phyloP scores from a whole-genome alignment of 2,888 invertebrate genomes.

The Heliconius sara region DNA sequence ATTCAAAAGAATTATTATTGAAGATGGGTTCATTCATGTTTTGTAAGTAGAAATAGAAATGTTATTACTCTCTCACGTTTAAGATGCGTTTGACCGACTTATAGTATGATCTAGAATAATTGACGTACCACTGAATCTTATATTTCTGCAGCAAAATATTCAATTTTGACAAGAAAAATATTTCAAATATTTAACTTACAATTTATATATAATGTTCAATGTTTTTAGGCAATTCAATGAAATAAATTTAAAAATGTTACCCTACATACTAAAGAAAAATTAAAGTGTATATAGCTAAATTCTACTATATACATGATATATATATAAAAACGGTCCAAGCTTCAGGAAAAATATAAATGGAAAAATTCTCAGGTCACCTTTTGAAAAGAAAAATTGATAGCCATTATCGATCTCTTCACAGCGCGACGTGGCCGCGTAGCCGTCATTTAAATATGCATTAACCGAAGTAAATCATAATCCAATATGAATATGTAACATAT shows the following conservation, averaged over 20 bases:
- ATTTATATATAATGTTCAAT: too few species aligned
- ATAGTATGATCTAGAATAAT: too few species aligned
- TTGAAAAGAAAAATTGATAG: not conserved
- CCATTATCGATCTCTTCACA: not conserved
- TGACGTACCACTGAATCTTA: too few species aligned
- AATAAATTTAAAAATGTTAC: too few species aligned
- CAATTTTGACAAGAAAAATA: too few species aligned
- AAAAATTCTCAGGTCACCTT: not conserved
- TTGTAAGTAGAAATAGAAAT: not conserved
- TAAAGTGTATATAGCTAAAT: too few species aligned
- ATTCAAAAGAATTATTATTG: not conserved
- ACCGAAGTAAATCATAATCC: not conserved
- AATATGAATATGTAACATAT: not conserved
- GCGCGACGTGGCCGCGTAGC: not conserved
- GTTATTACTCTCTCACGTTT: not conserved
- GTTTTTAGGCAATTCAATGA: too few species aligned
- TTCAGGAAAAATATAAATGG: not conserved
- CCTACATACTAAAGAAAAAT: too few species aligned
- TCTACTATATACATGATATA: not conserved
- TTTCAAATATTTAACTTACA: too few species aligned
- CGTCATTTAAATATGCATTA: conserved; percentile 2
- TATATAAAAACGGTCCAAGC: too few species aligned
- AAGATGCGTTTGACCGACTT: not conserved
- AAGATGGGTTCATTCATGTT: not conserved
- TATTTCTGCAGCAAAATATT: too few species aligned